Evolutionary conservation across 2,888 invertebrate species (phyloP), one percentile per base, ranked within the genome.

Genomic region (Brachyptera risi): DNA sequence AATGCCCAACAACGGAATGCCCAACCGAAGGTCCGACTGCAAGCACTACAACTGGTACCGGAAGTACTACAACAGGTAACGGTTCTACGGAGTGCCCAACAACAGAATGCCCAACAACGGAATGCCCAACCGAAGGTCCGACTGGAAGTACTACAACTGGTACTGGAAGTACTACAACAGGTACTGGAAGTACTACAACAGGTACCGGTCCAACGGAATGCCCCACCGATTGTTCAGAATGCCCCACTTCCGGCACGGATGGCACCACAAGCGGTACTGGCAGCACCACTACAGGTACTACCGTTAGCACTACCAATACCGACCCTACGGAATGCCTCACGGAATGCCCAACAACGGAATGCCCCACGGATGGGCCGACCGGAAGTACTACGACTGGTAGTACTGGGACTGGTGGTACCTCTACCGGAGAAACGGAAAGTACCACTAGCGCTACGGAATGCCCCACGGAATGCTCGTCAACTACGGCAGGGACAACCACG

Each of bases 291-390:
- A n/a, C n/a, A n/a, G n/a, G n/a, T n/a, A n/a, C n/a, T n/a, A n/a
- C n/a, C n/a, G n/a, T n/a, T n/a, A n/a, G n/a, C n/a, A n/a, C n/a
- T n/a, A n/a, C n/a, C n/a, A n/a, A n/a, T n/a, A n/a, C n/a, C n/a
- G n/a, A n/a, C n/a, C 23, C 61, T 54, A 57, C 54, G 11, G 50
- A 56, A 11, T 59, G 56, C 26, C 62, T 37, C 49, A 26, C 38
- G 17, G 49, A 47, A n/a, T 59, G 59, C 40, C 62, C 59, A 27
- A 35, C 49, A 17, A 62, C 59, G 31, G 60, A 56, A 9, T 37
- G 54, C 21, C 38, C 51, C 5, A 31, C 31, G n/a, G n/a, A n/a
- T n/a, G n/a, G n/a, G n/a, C n/a, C n/a, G n/a, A n/a, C n/a, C n/a
- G n/a, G n/a, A n/a, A n/a, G n/a, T 7, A 31, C 31, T 7, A 31